Base-by-base conservation (phyloP, 2,888 invertebrate species). In the Hyposoter dolosus region DNA sequence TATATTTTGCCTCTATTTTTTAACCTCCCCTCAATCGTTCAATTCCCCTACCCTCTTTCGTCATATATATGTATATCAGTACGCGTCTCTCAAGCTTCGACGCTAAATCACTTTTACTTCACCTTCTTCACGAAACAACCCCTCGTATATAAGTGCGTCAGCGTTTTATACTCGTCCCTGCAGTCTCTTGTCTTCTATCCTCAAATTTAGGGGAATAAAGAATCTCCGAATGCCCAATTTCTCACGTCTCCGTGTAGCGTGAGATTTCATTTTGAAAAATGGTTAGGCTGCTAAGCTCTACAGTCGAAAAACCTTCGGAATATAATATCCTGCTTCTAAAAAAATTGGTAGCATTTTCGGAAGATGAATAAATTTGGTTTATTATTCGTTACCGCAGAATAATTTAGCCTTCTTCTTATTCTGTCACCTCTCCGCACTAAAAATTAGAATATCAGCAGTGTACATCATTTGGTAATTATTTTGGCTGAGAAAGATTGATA, bases 121-220 rank as follows among this genome's bases (percentile, higher is more conserved):
- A 47, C 53, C 65, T 71, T 71, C 43, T 45, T 60, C 74, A 47
- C 75, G 69, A 68, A 79, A 75, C 82, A 77, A 82, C 75, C 79
- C 82, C 79, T 68, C 56, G n/a, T 47, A 72, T 32, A 56, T 75
- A 68, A 80, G 71, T n/a, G 75, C 76, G 79, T 82, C 85, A 85
- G 82, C 85, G 56, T 79, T 85, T 82, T 82, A 45, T 28, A 28
- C 47, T 50, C 56, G 66, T 60, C 50, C 74, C 50, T 40, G 40
- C 40, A 72, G 43, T 23, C 23, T 82, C 72, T 56, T 28, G 66
- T 78, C 71, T 82, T 63, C 76, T 75, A 65, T 10, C 35, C n/a
- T 28, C 56, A 35, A 45, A 71, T 60, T 35, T 43, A 75, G 65
- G 65, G 47, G 56, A 79, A 75, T 66, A 75, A 77, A 78, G 56